These are phyloP conservation scores for Koerneria pararmatus DNA, from an alignment of 2,888 invertebrate species.

Conservation along the genomic window DNA sequence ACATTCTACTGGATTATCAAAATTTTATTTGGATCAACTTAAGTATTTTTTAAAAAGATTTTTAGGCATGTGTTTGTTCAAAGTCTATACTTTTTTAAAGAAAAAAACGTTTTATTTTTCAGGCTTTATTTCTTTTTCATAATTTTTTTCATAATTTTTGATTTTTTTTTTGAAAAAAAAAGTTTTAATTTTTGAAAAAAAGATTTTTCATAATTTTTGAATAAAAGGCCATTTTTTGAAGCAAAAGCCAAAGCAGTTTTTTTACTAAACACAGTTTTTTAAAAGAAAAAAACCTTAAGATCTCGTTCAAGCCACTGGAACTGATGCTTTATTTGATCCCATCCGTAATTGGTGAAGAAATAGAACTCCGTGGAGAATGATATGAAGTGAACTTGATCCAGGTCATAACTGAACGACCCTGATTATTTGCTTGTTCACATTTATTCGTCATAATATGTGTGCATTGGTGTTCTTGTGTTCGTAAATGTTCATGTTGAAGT, in stretches of 20 bases:
- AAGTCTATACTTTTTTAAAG: too few species aligned
- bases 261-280: too few species aligned
- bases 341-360: constrained; percentile 82
- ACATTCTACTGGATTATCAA: too few species aligned
- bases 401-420: constrained; percentile 70
- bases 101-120: constrained; percentile 11
- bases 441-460: neutral
- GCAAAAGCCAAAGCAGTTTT: too few species aligned
- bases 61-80: too few species aligned
- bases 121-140: too few species aligned
- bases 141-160: too few species aligned
- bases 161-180: too few species aligned
- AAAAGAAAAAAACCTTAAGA: constrained; percentile 35
- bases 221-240: too few species aligned
- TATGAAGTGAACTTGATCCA: constrained; percentile 85
- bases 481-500: too few species aligned
- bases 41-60: neutral
- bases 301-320: constrained; percentile 54
- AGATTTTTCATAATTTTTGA: too few species aligned
- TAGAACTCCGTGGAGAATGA: constrained; percentile 89
- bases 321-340: constrained; percentile 67
- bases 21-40: neutral
- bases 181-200: too few species aligned
- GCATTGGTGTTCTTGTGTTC: neutral
- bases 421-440: neutral